phyloP scores from a whole-genome alignment of 1,140 invertebrate species.

The Euwallacea fornicatus region DNA sequence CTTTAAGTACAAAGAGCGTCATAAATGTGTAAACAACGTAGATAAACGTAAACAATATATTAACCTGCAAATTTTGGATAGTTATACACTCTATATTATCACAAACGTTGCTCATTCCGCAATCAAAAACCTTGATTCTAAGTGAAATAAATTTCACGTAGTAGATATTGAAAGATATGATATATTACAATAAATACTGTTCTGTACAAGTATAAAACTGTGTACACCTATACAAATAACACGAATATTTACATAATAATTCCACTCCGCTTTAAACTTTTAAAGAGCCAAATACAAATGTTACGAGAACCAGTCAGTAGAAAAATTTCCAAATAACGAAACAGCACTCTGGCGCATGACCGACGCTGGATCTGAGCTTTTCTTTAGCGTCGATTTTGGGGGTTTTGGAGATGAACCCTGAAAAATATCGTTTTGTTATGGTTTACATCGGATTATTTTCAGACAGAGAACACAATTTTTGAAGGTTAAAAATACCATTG shows the following conservation, averaged over 20 bases:
- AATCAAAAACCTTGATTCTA: too few species aligned
- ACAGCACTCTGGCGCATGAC: slow-evolving; percentile 68
- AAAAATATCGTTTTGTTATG: slow-evolving; percentile 6
- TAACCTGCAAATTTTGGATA: too few species aligned
- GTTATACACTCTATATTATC: too few species aligned
- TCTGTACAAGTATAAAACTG: slow-evolving; percentile 33
- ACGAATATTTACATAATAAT: slow-evolving; percentile 23
- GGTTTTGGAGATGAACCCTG: slow-evolving; percentile 16
- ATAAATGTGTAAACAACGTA: too few species aligned
- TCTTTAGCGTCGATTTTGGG: slow-evolving; percentile 39
- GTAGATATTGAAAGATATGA: background rate
- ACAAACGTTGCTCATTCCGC: too few species aligned
- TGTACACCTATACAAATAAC: slow-evolving; percentile 32
- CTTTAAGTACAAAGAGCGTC: too few species aligned
- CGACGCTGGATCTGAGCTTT: slow-evolving; percentile 41
- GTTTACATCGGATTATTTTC: background rate
- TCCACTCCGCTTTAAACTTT: background rate
- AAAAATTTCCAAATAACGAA: slow-evolving; percentile 76
- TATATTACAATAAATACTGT: slow-evolving; percentile 29
- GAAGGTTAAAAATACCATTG: too few species aligned
- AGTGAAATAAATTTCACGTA: too few species aligned
- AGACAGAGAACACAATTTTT: too few species aligned
- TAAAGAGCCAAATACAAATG: slow-evolving; percentile 15
- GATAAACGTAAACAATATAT: too few species aligned
- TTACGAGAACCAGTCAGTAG: slow-evolving; percentile 72